phyloP scores from a whole-genome alignment of 2,113 vertebrate species.

The Desmodus rotundus region DNA sequence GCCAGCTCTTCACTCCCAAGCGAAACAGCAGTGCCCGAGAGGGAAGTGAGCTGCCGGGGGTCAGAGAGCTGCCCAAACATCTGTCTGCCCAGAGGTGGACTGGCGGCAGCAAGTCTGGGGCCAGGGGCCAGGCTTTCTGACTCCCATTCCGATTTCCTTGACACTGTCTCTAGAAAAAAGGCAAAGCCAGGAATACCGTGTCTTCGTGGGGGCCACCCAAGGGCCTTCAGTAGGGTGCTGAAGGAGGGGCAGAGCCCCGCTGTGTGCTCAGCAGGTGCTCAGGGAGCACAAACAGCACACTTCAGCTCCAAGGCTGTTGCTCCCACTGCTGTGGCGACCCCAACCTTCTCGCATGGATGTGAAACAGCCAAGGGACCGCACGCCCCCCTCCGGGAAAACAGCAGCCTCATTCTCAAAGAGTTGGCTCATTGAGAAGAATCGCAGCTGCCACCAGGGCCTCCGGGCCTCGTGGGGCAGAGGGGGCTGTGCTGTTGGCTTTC shows the following conservation, averaged over 20 bases:
- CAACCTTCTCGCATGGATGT: background rate
- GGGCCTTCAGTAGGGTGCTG: accelerated
- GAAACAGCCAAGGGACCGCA: background rate
- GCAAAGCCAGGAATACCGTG: background rate
- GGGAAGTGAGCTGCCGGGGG: too few relatives aligned
- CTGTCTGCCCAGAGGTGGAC: accelerated
- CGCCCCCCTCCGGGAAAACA: accelerated
- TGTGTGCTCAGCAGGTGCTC: background rate
- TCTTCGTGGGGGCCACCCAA: background rate
- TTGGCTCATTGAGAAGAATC: accelerated
- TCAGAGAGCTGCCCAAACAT: background rate
- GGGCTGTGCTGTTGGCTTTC: too few relatives aligned
- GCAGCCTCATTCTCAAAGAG: background rate
- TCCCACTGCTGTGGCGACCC: background rate
- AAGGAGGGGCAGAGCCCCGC: background rate
- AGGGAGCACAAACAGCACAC: background rate
- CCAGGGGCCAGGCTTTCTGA: background rate
- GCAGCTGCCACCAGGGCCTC: too few relatives aligned
- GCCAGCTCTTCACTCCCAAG: background rate
- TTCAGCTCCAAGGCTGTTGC: background rate
- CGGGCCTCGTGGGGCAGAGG: too few relatives aligned
- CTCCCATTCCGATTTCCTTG: background rate
- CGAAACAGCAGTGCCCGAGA: accelerated
- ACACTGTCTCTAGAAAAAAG: background rate
- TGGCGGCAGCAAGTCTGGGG: accelerated